Evolutionary conservation across 1,140 invertebrate genomes (phyloP), one percentile per base, ranked within the genome.

Genomic region (Oedothorax gibbosus): DNA sequence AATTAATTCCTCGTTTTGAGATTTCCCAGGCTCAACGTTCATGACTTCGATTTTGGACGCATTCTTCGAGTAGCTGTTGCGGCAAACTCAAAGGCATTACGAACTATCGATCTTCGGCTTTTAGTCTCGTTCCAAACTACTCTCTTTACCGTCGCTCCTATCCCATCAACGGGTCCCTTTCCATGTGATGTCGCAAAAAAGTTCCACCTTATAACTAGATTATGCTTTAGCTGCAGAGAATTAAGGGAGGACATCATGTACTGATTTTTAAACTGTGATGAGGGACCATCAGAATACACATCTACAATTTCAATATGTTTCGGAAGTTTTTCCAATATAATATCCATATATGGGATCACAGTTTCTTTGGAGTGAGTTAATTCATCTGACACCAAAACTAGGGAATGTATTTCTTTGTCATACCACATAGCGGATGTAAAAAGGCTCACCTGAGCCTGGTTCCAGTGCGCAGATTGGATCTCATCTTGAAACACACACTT

Each of bases 381-480:
- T 14, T 7, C 11, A 21, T 60, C 54, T 2, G 21, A 60, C 35
- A 49, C 53, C 11, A 60, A 57, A n/a, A 56, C 53, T 20, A 10
- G 7, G 49, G 73, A 15, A 51, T 76, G 53, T n/a, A 49, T 15
- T 7, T 3, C 8, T 21, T 56, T 56, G 14, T 5, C n/a, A 60
- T 62, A 76, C 8, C 49, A 60, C n/a, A n/a, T n/a, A n/a, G n/a
- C n/a, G n/a, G n/a, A n/a, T n/a, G 72, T 76, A 76, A 76, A 76
- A 15, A 76, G 9, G 49, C 73, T 76, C 15, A 76, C 14, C 35
- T 76, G 73, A 15, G 15, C 4, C 21, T 76, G 73, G 9, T 57
- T 2, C 56, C 73, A 76, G n/a, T 76, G 21, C 15, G 54, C 14
- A 76, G 9, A 57, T 76, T 76, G 73, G 6, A 76, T 76, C 60